Evolutionary conservation across 2,888 invertebrate genomes (phyloP), one percentile per base, ranked within the genome.

Genomic region (Cosmia pyralina): DNA sequence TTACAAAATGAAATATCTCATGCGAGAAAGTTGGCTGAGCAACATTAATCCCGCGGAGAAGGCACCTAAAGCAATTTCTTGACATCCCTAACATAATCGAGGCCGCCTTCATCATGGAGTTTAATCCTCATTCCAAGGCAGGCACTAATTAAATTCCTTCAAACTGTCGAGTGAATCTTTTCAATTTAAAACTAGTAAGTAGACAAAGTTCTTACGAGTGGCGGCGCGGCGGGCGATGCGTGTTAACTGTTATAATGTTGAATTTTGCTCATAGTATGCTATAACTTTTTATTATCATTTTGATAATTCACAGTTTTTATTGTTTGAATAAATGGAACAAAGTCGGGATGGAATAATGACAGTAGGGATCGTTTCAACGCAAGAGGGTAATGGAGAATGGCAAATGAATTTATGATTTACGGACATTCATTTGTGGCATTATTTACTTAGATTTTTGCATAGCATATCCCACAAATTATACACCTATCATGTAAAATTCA

Each of bases 141-240:
- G 83, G 84, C 90, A 91, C 88, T 94, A 94, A 94, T 94, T 93
- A 94, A 94, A 94, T 94, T 93, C 94, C 92, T 84, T 84, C 88
- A 88, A 88, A 89, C 88, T 89, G 86, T 72, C 82, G 88, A 84
- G 88, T 85, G 87, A 90, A 90, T 90, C 89, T 90, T 90, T 91
- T 89, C 85, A 89, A 88, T 88, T 88, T 85, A 83, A 85, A 87
- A 87, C 87, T 85, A 81, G 70, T 73, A 83, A 81, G 70, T 73
- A 83, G 80, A 81, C 74, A 81, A 79, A 81, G 79, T 83, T 85
- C 71, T 74, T 67, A 72, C 62, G 57, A 68, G 62, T 66, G 71
- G 65, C 48, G 48, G 65, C 69, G 75, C 48, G 48, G 65, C 69
- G 75, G 62, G 73, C 52, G 70, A 73, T 72, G 70, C 72, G 77